Conservation (phyloP, 1,140 invertebrate species). For the Metopolophium dirhodum region DNA sequence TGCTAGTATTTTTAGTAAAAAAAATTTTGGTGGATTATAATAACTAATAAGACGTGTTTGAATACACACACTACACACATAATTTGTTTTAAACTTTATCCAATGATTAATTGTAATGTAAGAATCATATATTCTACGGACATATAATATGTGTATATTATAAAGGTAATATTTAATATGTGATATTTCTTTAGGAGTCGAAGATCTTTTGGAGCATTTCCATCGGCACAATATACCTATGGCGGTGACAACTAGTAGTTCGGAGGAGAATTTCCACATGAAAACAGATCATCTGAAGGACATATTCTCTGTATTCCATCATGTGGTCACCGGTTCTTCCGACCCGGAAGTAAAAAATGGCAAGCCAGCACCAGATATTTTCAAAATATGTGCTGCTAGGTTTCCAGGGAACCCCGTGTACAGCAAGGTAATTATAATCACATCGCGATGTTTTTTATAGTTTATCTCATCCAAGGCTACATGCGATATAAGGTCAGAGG, state of each 20-base stretch:
- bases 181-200: neutral
- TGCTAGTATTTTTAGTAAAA: no score
- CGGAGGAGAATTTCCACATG: neutral
- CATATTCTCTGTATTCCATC: conserved; percentile 72
- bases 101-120: no score
- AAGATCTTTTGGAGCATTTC: neutral
- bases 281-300: conserved; percentile 41
- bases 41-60: no score
- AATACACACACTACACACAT: no score
- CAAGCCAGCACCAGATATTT: conserved; percentile 94
- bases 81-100: no score
- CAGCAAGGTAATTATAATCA: conserved; percentile 65
- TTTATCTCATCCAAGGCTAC: no score
- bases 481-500: no score
- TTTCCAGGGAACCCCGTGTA: conserved; percentile 77
- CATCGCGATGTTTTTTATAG: no score
- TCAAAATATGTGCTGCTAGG: conserved; percentile 81
- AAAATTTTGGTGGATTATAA: no score
- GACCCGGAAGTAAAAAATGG: conserved; percentile 88
- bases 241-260: conserved; percentile 67
- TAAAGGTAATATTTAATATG: no score
- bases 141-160: no score
- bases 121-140: no score
- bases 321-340: conserved; percentile 82
- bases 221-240: neutral